A percentile compares a stretch with the other conserved stretches of the same genome.
These are phyloP conservation scores for Bostrychus sinensis DNA, from an alignment of 2,113 vertebrate genomes.

Conservation along the genomic window DNA sequence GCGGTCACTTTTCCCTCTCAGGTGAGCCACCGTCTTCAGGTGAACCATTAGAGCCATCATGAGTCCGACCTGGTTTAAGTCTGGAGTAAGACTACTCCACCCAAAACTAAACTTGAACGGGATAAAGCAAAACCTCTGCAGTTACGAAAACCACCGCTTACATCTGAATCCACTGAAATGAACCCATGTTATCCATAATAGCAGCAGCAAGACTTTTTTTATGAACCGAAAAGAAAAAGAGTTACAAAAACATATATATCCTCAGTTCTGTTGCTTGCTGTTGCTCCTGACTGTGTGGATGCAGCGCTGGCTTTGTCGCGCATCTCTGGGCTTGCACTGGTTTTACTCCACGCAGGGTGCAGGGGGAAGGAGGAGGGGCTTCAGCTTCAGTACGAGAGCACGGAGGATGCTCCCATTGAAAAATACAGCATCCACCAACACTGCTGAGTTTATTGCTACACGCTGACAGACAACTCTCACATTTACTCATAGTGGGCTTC, in stretches of 20 bases:
- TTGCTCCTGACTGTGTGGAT: conserved; percentile 38
- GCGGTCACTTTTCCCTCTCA: conserved; percentile 86
- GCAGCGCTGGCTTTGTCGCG: conserved; percentile 32
- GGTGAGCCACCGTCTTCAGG: conserved; percentile 84
- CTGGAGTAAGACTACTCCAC: conserved; percentile 51
- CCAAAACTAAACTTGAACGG: conserved; percentile 46
- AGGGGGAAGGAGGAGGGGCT: conserved; percentile 52
- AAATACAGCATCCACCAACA: neutral
- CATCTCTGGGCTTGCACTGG: conserved; percentile 39
- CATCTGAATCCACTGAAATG: conserved; percentile 23
- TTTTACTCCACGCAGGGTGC: conserved; percentile 48
- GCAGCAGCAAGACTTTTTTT: conserved; percentile 17
- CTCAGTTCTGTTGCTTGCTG: conserved; percentile 38
- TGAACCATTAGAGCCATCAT: conserved; percentile 87
- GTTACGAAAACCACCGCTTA: conserved; percentile 27
- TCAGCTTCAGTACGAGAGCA: conserved; percentile 26
- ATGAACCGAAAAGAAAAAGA: neutral
- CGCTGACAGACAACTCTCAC: too few species aligned
- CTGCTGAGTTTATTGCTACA: neutral
- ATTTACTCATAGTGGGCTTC: too few species aligned
- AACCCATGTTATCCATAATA: conserved; percentile 27
- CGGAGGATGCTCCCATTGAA: conserved; percentile 44
- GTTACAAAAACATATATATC: conserved; percentile 52
- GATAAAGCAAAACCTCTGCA: neutral
- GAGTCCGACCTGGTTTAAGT: conserved; percentile 29